A percentile compares a stretch with the other conserved stretches of the same genome.
phyloP scores from a whole-genome alignment of 2,888 invertebrate species.

The Axea sp. region DNA sequence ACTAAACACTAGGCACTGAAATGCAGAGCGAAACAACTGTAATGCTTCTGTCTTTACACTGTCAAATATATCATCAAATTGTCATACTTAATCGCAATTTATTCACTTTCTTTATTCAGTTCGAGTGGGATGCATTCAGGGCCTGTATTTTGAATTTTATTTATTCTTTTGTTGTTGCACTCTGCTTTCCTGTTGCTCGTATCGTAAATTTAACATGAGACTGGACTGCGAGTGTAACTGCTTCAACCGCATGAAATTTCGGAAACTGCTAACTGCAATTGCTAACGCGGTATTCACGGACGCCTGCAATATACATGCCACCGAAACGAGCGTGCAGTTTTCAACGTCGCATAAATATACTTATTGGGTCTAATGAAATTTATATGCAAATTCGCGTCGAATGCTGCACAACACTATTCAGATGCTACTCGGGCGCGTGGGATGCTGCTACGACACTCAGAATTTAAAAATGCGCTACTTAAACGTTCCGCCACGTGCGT shows the following conservation, averaged over 20 bases:
- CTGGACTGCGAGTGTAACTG: constrained; percentile 38
- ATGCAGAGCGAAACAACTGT: constrained; percentile 6
- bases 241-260: constrained; percentile 44
- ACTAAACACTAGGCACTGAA: too few species aligned
- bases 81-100: constrained; percentile 24
- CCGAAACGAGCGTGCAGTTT: constrained; percentile 52
- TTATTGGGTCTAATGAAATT: constrained; percentile 59
- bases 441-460: constrained; percentile 31
- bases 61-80: constrained; percentile 11
- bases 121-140: constrained; percentile 26
- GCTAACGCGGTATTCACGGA: constrained; percentile 39
- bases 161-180: constrained; percentile 41
- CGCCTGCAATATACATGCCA: constrained; percentile 46
- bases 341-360: constrained; percentile 50
- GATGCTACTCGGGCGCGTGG: constrained; percentile 41
- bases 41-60: constrained; percentile 5
- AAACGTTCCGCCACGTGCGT: constrained; percentile 43
- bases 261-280: constrained; percentile 44
- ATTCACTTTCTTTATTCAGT: constrained; percentile 18
- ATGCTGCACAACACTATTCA: constrained; percentile 33
- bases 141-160: constrained; percentile 30
- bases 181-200: constrained; percentile 46
- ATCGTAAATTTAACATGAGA: constrained; percentile 46
- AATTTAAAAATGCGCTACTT: constrained; percentile 40
- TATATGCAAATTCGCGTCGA: constrained; percentile 55